Conservation (phyloP, 37 sponge, comb jelly and placozoan genomes). For the Eunapius fragilis region DNA sequence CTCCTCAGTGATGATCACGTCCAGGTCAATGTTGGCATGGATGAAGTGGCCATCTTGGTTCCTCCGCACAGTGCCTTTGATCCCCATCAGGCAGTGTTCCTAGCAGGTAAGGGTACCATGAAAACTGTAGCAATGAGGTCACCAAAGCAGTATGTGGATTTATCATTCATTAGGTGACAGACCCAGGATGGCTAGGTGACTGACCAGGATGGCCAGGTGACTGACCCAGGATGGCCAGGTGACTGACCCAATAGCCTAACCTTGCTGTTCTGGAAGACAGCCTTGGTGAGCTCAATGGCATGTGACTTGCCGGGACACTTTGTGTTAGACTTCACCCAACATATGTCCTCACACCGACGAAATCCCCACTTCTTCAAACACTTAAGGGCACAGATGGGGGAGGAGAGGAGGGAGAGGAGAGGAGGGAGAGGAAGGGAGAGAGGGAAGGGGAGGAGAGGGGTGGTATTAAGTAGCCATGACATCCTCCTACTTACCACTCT, state of each 20-base stretch:
- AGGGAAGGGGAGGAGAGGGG: conserved; percentile 4
- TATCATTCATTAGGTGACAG: neutral
- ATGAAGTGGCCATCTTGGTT: conserved; percentile 96
- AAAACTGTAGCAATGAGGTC: neutral
- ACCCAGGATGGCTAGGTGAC: too few species aligned
- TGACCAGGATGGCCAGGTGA: too few species aligned
- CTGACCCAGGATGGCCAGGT: too few species aligned
- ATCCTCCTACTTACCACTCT: conserved; percentile 69
- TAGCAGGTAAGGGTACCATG: neutral
- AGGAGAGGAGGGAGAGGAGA: neutral
- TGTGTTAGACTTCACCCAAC: conserved; percentile 91
- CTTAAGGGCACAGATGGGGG: conserved; percentile 15
- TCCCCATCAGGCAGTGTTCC: conserved; percentile 97
- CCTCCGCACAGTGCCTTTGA: conserved; percentile 91
- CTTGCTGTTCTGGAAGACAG: conserved; percentile 85
- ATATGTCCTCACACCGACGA: conserved; percentile 94
- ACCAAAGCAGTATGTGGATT: neutral
- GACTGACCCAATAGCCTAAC: too few species aligned
- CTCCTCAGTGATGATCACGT: conserved; percentile 95
- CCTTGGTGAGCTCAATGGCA: conserved; percentile 69
- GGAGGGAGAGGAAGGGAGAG: neutral
- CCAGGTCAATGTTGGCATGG: conserved; percentile 96
- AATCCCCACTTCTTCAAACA: conserved; percentile 96
- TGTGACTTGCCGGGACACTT: conserved; percentile 67
- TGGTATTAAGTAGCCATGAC: neutral